Base-by-base conservation (phyloP, 2,113 vertebrate species). In the Leptocoma aspasia region DNA sequence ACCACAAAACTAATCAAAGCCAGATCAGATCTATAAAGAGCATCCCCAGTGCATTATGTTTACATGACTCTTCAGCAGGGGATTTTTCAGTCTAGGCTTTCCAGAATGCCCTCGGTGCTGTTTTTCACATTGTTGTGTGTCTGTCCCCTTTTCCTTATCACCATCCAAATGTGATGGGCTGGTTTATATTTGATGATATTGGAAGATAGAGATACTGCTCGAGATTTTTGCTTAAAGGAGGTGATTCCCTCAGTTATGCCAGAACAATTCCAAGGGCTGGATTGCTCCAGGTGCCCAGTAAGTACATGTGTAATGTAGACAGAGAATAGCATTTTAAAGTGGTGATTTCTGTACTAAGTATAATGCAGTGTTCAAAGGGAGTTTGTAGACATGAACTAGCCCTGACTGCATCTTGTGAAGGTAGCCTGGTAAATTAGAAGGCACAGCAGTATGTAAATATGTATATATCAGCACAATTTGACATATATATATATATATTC, bases 21-120 rank as follows among this genome's bases (percentile, higher is more conserved):
- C 66, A 82, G 64, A 84, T 95, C 86, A 89, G 96, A 94, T 96
- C 95, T 96, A 82, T 89, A 87, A 97, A 95, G 95, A 97, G 88
- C 81, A 86, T 86, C 82, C 75, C 41, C 65, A 77, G 27, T 81
- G 64, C 61, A 18, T 81, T 75, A 37, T 76, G 87, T 82, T 95
- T 86, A 86, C 61, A 28, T 42, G 63, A 35, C 24, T 90, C 63
- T 61, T 80, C 37, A 68, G 61, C 33, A 68, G 49, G 91, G 26
- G n/a, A 20, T 82, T 93, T 89, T 72, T 92, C 31, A 61, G 20
- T 53, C 28, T 33, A 4, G 19, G 45, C 64, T 84, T 52, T 91
- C 77, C 76, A 63, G 45, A 69, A 39, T 41, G n/a, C 26, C n/a
- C 49, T 91, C 45, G 31, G 8, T 35, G 28, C 27, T 28, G 11